Evolutionary conservation across 92 coral and sea anemone genomes (phyloP).

Genomic region (Porites lobata): DNA sequence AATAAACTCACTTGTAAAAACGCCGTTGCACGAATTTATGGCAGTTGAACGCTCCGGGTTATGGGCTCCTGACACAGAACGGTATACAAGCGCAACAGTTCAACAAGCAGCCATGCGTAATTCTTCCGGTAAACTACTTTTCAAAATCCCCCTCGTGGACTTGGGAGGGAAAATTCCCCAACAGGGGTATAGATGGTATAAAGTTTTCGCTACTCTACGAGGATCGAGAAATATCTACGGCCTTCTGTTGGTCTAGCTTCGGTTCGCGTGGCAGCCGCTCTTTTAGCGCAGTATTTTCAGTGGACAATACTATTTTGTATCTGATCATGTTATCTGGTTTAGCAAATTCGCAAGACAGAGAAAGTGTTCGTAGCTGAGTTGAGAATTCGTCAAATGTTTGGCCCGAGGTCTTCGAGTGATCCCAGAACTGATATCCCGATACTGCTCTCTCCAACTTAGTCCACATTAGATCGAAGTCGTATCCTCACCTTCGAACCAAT

Average conservation of each 20-base stretch:
- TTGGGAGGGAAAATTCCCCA: too few relatives aligned
- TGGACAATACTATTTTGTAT: conserved; percentile 39
- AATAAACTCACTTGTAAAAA: too few relatives aligned
- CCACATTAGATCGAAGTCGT: conserved; percentile 21
- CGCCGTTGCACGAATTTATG: too few relatives aligned
- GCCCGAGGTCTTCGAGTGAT: background rate
- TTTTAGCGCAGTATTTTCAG: conserved; percentile 23
- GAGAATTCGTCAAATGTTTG: conserved; percentile 38
- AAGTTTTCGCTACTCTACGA: too few relatives aligned
- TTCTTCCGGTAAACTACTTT: too few relatives aligned
- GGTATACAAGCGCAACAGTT: too few relatives aligned
- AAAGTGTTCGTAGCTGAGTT: conserved; percentile 5
- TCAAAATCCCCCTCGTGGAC: too few relatives aligned
- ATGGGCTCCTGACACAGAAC: too few relatives aligned
- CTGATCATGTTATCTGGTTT: conserved; percentile 42
- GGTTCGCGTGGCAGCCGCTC: conserved; percentile 22
- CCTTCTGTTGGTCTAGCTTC: background rate
- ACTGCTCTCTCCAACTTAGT: background rate
- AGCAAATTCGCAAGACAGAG: conserved; percentile 8
- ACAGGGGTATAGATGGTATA: too few relatives aligned
- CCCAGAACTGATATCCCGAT: too few relatives aligned
- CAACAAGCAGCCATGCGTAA: too few relatives aligned
- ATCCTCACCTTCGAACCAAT: conserved; percentile 38
- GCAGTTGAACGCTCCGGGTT: too few relatives aligned
- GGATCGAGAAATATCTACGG: background rate